Base-by-base conservation (phyloP, 2,888 invertebrate species). In the Smittia aterrima region DNA sequence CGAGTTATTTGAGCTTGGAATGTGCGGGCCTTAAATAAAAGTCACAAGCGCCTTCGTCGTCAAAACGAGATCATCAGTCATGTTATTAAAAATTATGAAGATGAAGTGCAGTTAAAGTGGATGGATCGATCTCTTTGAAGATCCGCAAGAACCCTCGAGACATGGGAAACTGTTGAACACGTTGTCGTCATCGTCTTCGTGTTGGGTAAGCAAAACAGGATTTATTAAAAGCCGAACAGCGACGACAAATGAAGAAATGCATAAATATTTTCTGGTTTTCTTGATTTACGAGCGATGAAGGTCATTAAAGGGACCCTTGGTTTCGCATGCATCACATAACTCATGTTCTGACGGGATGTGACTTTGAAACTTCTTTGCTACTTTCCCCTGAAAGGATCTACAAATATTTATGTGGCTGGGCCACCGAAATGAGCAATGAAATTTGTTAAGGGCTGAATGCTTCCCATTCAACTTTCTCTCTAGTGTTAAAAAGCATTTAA, bases 261-360 rank as follows among this genome's bases (percentile, higher is more conserved):
- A 54, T 41, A 47, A 32, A 68, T n/a, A 24, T 40, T 41, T 38
- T 58, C 24, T 27, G 32, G 18, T 6, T 71, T 71, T 18, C 16
- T 1, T 71, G 24, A 71, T 71, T 71, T 71, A 71, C 27, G 41
- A 71, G 27, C 27, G n/a, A 71, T 71, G 70, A 71, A 71, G 70
- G 70, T 71, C 70, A 71, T 71, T 71, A 71, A 71, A 67, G 47
- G 47, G 47, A 20, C 18, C 58, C 58, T 22, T 22, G n/a, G 7
- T 58, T 58, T 58, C 13, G 58, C 58, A 58, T 18, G 58, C 58
- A 58, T 58, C 58, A 58, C 58, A 58, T 58, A 58, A 58, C 22
- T 58, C 58, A 58, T 22, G n/a, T 7, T 7, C 18, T 13, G 58
- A 58, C 58, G 58, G 58, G 58, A 58, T 58, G 58, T 58, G 58